These are phyloP conservation scores for Acomys russatus DNA, from an alignment of 2,797 vertebrate genomes.

Conservation along the genomic window DNA sequence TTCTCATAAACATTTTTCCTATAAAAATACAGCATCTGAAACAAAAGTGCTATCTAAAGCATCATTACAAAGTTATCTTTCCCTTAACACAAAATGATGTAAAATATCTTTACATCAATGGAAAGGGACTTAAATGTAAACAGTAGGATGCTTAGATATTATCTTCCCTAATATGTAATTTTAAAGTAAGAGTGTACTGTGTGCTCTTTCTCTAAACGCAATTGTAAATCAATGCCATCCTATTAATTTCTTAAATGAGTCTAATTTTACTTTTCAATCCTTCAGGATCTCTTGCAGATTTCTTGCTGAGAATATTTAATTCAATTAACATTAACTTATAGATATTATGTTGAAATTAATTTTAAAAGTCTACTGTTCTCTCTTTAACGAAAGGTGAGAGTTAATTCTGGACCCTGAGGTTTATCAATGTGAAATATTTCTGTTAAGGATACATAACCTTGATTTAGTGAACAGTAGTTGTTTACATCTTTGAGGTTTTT, in stretches of 20 bases:
- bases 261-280: not conserved
- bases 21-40: not conserved
- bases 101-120: not conserved
- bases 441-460: not conserved
- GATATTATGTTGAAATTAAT: not conserved
- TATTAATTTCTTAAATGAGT: conserved; percentile 19
- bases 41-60: not conserved
- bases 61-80: conserved; percentile 39
- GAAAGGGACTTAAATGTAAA: not conserved
- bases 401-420: not conserved
- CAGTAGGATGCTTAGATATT: not conserved
- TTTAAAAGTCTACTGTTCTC: not conserved
- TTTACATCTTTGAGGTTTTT: not conserved
- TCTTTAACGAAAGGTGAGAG: not conserved
- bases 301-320: not conserved
- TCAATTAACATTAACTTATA: not conserved
- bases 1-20: not conserved
- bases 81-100: not conserved
- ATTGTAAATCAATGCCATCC: not conserved
- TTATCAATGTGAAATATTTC: not conserved
- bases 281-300: not conserved
- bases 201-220: conserved; percentile 8
- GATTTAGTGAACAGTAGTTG: not conserved
- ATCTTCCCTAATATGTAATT: not conserved
- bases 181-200: not conserved